These are phyloP conservation scores for Paracanthobrama guichenoti DNA, from an alignment of 2,113 vertebrate genomes.

Conservation along the genomic window DNA sequence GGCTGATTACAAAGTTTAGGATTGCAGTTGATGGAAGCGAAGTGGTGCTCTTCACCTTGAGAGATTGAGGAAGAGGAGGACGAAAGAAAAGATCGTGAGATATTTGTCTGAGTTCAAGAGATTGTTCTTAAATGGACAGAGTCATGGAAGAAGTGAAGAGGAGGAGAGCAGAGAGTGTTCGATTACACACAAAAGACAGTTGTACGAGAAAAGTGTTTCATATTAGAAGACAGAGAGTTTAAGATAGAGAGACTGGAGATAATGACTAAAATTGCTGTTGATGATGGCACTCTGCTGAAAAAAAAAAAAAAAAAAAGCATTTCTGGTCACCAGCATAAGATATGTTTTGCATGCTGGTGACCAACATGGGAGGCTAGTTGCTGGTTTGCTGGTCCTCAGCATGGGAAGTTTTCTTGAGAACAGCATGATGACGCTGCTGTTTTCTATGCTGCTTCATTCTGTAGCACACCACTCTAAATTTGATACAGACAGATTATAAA, in stretches of 20 bases:
- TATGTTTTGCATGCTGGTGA: too few relatives aligned
- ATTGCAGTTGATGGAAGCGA: not conserved
- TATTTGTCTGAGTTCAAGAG: not conserved
- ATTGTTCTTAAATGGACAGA: not conserved
- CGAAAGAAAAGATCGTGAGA: not conserved
- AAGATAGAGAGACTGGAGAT: not conserved
- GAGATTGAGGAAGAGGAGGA: conserved; percentile 5
- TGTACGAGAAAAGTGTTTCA: not conserved
- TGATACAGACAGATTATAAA: conserved; percentile 11
- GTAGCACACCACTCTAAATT: conserved; percentile 1
- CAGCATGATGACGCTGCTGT: not conserved
- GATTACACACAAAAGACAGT: conserved; percentile 3
- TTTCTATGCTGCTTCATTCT: not conserved
- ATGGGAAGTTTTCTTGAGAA: too few relatives aligned
- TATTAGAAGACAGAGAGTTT: not conserved
- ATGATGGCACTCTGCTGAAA: not conserved
- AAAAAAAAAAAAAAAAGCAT: too few relatives aligned
- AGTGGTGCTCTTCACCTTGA: conserved; percentile 27
- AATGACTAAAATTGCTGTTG: not conserved
- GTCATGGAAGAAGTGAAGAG: not conserved
- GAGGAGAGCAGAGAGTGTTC: not conserved
- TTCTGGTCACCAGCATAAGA: too few relatives aligned
- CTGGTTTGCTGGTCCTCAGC: too few relatives aligned
- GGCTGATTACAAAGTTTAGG: conserved; percentile 24
- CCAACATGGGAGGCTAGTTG: too few relatives aligned